A percentile compares a stretch with the other conserved stretches of the same genome.
phyloP scores from a whole-genome alignment of 2,888 invertebrate genomes.

The Latrodectus elegans region DNA sequence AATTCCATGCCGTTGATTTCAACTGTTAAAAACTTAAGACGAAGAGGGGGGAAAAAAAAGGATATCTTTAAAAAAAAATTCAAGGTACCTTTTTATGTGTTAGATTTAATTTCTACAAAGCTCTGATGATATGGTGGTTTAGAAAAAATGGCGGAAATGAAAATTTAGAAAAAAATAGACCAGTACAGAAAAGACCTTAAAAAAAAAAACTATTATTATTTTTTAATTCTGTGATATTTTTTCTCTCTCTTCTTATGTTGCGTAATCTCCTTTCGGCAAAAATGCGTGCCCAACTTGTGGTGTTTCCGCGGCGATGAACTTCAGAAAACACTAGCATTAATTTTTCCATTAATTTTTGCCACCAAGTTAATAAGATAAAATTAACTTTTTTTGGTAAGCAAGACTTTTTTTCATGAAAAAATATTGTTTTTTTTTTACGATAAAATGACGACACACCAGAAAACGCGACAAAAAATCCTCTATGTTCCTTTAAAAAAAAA shows the following conservation, averaged over 20 bases:
- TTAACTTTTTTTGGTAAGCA: constrained; percentile 57
- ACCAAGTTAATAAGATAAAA: constrained; percentile 70
- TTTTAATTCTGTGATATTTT: constrained; percentile 14
- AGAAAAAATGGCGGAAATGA: constrained; percentile 33
- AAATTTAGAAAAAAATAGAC: constrained; percentile 40
- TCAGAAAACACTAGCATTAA: constrained; percentile 68
- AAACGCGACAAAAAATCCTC: constrained; percentile 7
- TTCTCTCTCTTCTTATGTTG: constrained; percentile 21
- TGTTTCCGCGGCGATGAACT: constrained; percentile 55
- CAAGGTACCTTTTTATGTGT: constrained; percentile 46
- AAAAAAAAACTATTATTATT: constrained; percentile 34
- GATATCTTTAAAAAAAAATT: constrained; percentile 18
- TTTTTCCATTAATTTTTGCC: constrained; percentile 70
- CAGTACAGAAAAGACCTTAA: constrained; percentile 43
- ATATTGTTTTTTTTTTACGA: background rate
- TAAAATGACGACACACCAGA: constrained; percentile 11
- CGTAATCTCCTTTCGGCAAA: constrained; percentile 55
- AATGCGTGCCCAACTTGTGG: constrained; percentile 54
- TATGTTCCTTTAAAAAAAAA: background rate
- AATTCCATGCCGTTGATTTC: constrained; percentile 67
- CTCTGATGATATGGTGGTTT: constrained; percentile 59
- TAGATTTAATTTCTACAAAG: constrained; percentile 69
- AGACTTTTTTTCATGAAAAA: constrained; percentile 10
- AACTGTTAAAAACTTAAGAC: constrained; percentile 67
- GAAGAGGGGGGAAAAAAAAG: constrained; percentile 26